Base-by-base conservation (phyloP, 2,797 vertebrate species). In the Cheirogaleus major region DNA sequence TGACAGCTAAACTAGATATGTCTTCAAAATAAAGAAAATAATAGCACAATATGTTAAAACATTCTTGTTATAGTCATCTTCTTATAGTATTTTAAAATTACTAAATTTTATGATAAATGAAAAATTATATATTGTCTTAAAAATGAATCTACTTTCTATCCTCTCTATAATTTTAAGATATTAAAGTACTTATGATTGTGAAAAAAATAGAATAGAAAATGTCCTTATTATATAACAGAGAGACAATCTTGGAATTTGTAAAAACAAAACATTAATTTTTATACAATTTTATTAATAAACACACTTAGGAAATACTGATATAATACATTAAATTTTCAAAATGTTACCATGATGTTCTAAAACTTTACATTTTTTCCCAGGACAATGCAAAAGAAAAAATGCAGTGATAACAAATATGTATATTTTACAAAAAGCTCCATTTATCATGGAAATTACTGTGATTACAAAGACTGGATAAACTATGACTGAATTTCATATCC, bases 401-500 rank as follows among this genome's bases (percentile, higher is more conserved):
- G 17, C 76, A 95, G 23, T 89, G 96, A 93, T 95, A 97, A 97
- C 94, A 97, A 94, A 94, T 96, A 95, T 38, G n/a, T 70, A 65
- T 87, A 94, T 87, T 90, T 96, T 93, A 93, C 38, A 89, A 86
- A 89, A 95, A 79, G 30, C 38, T 72, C 59, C 59, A 81, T 43
- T 93, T 86, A 76, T 38, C 61, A 45, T 1, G 5, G 30, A 94
- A 95, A 86, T 82, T 76, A 90, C 48, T 94, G 41, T 35, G 67
- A 92, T 41, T 91, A 96, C 41, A 85, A 76, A 61, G 8, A 95
- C 18, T 5, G 7, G 80, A 89, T 90, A 63, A 98, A 45, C 97
- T 98, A 99, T 4, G 99, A 98, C 94, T 99, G 99, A 95, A 99
- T 98, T 98, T 99, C 99, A 91, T 99, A 99, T 73, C 99, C 99